These are phyloP conservation scores for Cariama cristata DNA, from an alignment of 2,113 vertebrate genomes.

Conservation along the genomic window DNA sequence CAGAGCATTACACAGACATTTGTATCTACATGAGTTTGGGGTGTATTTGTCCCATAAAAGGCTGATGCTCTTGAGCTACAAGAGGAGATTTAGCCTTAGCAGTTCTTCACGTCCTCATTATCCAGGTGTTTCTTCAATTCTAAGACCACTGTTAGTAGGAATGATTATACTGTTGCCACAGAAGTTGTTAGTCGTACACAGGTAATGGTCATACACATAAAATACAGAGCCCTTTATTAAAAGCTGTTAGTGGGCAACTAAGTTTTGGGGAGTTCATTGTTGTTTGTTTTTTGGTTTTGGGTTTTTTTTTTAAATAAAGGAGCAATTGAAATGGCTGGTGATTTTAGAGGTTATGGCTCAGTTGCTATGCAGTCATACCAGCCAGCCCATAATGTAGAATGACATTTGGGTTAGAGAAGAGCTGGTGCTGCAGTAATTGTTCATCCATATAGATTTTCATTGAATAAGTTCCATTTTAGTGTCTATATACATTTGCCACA, in stretches of 20 bases:
- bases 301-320: background rate
- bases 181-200: background rate
- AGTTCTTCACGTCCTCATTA: background rate
- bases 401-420: constrained; percentile 11
- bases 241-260: background rate
- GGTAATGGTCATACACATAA: background rate
- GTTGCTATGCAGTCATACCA: background rate
- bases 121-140: background rate
- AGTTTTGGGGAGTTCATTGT: background rate
- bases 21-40: background rate
- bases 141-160: background rate
- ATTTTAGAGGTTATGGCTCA: background rate
- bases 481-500: background rate
- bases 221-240: background rate
- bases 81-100: background rate
- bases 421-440: constrained; percentile 10
- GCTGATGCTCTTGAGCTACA: background rate
- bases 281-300: no score
- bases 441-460: constrained; percentile 25
- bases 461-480: constrained; percentile 6
- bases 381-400: constrained; percentile 1
- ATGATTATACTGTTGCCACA: background rate
- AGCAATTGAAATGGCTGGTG: background rate
- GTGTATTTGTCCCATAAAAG: background rate
- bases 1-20: background rate